A percentile compares a stretch with the other conserved stretches of the same genome.
Conservation (phyloP, 2,888 invertebrate species). For the Scaptomyza reducta region DNA sequence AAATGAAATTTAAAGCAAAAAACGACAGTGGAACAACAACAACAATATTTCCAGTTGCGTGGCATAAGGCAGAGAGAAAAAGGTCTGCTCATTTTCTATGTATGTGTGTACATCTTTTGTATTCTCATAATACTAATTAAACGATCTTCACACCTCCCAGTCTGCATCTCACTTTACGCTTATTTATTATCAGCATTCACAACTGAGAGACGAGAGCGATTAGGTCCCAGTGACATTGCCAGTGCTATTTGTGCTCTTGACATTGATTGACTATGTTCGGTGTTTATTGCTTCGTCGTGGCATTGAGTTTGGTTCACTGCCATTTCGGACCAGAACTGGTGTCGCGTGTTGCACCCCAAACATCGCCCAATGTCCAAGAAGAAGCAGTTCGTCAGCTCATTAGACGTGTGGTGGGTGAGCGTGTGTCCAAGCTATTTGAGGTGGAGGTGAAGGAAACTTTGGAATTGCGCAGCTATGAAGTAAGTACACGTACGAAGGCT, state of each 20-base stretch:
- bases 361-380: constrained; percentile 56
- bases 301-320: constrained; percentile 19
- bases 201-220: neutral
- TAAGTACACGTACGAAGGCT: constrained; percentile 11
- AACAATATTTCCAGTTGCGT: neutral
- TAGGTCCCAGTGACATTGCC: neutral
- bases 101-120: neutral
- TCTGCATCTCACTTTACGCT: constrained; percentile 9
- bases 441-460: constrained; percentile 58
- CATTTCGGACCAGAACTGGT: constrained; percentile 34
- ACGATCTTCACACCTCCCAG: constrained; percentile 12
- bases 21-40: neutral
- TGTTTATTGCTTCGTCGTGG: constrained; percentile 29
- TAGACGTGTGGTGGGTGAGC: constrained; percentile 58
- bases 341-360: constrained; percentile 47
- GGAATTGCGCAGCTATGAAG: constrained; percentile 58
- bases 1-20: neutral
- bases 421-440: constrained; percentile 49
- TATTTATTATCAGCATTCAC: constrained; percentile 34
- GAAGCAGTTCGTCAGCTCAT: constrained; percentile 62
- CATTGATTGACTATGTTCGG: constrained; percentile 33
- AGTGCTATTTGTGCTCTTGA: constrained; percentile 32
- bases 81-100: neutral
- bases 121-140: constrained; percentile 1
- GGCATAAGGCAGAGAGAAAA: neutral